Percentiles rank a stretch among this genome's conserved stretches.
Evolutionary conservation across 2,888 invertebrate species (phyloP).

Genomic region (Neocrepidodera transversa): DNA sequence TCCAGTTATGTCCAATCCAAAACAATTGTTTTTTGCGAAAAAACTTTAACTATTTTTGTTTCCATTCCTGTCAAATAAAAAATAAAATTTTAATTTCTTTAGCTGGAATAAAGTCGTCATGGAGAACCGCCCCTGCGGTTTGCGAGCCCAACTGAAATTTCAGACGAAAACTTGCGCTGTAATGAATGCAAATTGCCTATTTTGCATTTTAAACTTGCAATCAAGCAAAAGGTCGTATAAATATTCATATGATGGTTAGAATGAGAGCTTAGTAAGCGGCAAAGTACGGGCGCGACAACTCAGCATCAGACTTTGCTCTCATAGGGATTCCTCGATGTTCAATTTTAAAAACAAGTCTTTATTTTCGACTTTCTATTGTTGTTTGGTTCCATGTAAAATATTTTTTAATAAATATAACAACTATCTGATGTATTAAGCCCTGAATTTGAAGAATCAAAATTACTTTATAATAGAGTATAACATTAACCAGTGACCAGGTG

Average conservation of each 20-base stretch:
- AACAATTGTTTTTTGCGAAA: too few relatives aligned
- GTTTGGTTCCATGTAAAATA: conserved; percentile 11
- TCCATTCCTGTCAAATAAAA: too few relatives aligned
- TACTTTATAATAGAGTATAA: too few relatives aligned
- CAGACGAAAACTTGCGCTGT: conserved; percentile 43
- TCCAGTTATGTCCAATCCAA: too few relatives aligned
- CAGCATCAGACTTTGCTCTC: conserved; percentile 15
- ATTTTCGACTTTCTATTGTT: neutral
- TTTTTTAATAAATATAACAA: too few relatives aligned
- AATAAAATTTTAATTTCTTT: too few relatives aligned
- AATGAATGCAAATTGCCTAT: conserved; percentile 60
- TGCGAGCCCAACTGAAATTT: conserved; percentile 36
- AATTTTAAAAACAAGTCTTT: conserved; percentile 18
- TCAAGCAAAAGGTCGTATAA: conserved; percentile 58
- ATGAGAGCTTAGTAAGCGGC: conserved; percentile 25
- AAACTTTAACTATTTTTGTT: too few relatives aligned
- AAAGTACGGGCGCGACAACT: neutral
- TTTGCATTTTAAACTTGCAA: conserved; percentile 61
- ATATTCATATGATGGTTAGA: conserved; percentile 55
- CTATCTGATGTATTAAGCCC: too few relatives aligned
- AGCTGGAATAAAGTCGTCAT: neutral
- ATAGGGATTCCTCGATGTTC: conserved; percentile 18
- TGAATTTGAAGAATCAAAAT: too few relatives aligned
- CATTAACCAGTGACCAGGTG: too few relatives aligned
- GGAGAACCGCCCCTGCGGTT: conserved; percentile 25